Evolutionary conservation across 2,797 vertebrate genomes (phyloP), one percentile per base, ranked within the genome.

Genomic region (Macroramphosus scolopax): DNA sequence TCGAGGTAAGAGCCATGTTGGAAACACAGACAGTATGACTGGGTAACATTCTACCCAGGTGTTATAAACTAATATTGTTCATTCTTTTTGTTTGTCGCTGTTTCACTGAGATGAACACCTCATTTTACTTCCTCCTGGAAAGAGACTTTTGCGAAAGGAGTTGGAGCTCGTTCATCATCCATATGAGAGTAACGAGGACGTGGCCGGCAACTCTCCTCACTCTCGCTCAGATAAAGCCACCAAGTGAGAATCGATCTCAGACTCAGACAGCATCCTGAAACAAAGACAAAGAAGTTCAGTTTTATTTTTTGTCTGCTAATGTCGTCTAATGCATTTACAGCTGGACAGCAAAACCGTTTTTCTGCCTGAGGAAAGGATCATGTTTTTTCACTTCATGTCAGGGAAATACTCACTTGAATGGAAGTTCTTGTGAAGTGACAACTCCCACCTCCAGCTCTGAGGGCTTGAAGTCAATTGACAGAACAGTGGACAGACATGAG

Each of bases 381-480:
- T n/a, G n/a, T n/a, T n/a, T n/a, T n/a, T n/a, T n/a, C n/a, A n/a
- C n/a, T n/a, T n/a, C n/a, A n/a, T n/a, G n/a, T n/a, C n/a, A n/a
- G 1, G 10, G 31, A 57, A 41, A 54, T 10, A 63, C 73, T 88
- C 67, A 95, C 94, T 93, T 94, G 89, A 95, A 96, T 66, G 84
- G 92, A 24, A 92, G 89, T 36, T 94, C 91, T 77, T 93, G 87
- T 65, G 90, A 83, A 22, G 92, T 93, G 75, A 96, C 84, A 47
- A 95, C 91, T 71, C 93, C 94, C 71, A 95, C 90, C 88, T 96
- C 93, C 81, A 96, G 88, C 87, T 95, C 94, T 26, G 92, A 93
- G 68, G 94, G 93, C 74, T 96, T 96, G 84, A 96, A 96, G 86
- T 96, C 94, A 69, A 95, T 95, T 55, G 92, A 94, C 47, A 95